Evolutionary conservation across 2,797 vertebrate species (phyloP).

Genomic region (Heliangelus exortis): DNA sequence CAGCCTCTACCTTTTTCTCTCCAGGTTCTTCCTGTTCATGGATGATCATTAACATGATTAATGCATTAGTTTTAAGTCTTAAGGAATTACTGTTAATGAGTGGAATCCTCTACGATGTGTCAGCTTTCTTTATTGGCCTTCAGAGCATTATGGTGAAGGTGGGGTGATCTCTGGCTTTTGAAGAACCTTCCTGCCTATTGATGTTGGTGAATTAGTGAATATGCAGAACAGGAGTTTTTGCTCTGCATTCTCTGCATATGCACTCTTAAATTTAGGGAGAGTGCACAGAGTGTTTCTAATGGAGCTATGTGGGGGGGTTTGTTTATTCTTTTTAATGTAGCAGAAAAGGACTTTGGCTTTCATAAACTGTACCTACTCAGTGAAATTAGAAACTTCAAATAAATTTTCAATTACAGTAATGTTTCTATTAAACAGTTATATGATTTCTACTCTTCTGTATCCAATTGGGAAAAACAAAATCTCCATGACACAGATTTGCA

Average conservation of each 20-base stretch:
- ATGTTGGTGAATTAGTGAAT: neutral
- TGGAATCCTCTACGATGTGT: neutral
- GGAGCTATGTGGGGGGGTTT: neutral
- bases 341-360: conserved; percentile 61
- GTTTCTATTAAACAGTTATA: conserved; percentile 23
- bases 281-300: conserved; percentile 34
- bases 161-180: neutral
- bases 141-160: neutral
- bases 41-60: conserved; percentile 32
- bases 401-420: conserved; percentile 60
- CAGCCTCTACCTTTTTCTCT: conserved; percentile 26
- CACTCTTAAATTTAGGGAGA: neutral
- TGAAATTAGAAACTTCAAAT: conserved; percentile 66
- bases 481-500: neutral
- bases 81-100: conserved; percentile 50
- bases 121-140: neutral
- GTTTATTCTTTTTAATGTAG: conserved; percentile 65
- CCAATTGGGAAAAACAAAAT: neutral
- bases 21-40: conserved; percentile 38
- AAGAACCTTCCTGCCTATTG: neutral
- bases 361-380: conserved; percentile 58
- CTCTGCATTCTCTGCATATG: conserved; percentile 5
- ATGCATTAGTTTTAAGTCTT: conserved; percentile 52
- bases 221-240: neutral
- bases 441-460: conserved; percentile 10